Percentiles rank a stretch among this genome's conserved stretches.
phyloP scores from a whole-genome alignment of 2,797 vertebrate species.

The Intellagama lesueurii region DNA sequence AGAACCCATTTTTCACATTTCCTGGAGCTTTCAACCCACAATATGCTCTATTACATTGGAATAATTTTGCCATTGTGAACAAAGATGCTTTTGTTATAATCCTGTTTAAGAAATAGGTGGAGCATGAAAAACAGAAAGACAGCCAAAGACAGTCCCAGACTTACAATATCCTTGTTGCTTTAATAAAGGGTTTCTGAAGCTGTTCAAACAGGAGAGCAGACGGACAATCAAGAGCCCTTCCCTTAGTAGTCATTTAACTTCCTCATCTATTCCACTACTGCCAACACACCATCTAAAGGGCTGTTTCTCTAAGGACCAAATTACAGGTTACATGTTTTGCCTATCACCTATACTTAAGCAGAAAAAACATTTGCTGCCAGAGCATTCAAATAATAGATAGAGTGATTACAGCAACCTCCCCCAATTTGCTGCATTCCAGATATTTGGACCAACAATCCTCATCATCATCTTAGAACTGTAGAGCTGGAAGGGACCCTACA shows the following conservation, averaged over 20 bases:
- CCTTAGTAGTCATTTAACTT: neutral
- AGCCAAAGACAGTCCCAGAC: neutral
- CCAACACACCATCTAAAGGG: slow-evolving; percentile 5
- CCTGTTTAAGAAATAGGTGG: slow-evolving; percentile 26
- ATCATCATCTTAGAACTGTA: too few species aligned
- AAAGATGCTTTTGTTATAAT: slow-evolving; percentile 34
- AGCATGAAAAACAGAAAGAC: slow-evolving; percentile 20
- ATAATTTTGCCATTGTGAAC: neutral
- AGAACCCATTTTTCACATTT: neutral
- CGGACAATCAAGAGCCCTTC: neutral
- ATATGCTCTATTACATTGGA: neutral
- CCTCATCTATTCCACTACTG: neutral
- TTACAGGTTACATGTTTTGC: too few species aligned
- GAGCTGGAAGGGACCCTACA: too few species aligned
- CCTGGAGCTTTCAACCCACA: slow-evolving; percentile 3
- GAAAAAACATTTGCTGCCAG: too few species aligned
- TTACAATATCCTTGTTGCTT: neutral
- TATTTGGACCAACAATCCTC: too few species aligned
- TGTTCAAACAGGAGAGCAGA: slow-evolving; percentile 13
- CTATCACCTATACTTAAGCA: too few species aligned
- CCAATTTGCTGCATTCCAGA: too few species aligned
- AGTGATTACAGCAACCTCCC: too few species aligned
- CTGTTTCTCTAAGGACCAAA: neutral
- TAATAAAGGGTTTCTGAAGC: slow-evolving; percentile 37
- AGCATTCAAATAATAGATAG: too few species aligned